Percentiles rank a stretch among this genome's conserved stretches.
phyloP scores from a whole-genome alignment of 2,888 invertebrate species.

The Trissolcus japonicus region DNA sequence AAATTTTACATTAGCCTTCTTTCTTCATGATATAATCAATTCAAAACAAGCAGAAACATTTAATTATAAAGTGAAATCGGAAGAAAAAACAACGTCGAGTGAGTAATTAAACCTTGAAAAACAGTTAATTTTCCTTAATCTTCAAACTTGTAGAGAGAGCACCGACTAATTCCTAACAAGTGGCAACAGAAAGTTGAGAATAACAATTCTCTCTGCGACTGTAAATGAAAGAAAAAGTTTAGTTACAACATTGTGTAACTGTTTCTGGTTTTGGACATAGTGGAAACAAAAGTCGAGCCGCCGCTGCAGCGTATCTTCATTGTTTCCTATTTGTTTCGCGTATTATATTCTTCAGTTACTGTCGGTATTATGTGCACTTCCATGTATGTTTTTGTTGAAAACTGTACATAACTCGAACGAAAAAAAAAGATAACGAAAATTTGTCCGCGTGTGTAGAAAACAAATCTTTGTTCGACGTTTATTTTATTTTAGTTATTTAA shows the following conservation, averaged over 20 bases:
- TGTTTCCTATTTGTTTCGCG: slow-evolving; percentile 29
- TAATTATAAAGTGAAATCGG: slow-evolving; percentile 2
- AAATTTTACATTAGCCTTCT: neutral
- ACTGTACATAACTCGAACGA: neutral
- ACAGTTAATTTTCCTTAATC: slow-evolving; percentile 4
- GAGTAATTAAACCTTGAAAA: no score
- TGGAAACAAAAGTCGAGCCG: slow-evolving; percentile 27
- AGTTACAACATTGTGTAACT: slow-evolving; percentile 37
- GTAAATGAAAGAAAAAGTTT: slow-evolving; percentile 26
- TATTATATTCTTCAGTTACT: slow-evolving; percentile 39
- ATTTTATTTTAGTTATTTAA: neutral
- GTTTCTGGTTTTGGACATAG: slow-evolving; percentile 26
- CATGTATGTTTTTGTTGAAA: slow-evolving; percentile 29
- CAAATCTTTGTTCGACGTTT: slow-evolving; percentile 4
- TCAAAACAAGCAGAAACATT: neutral
- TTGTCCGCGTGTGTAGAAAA: slow-evolving; percentile 1
- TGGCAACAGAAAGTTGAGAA: slow-evolving; percentile 8
- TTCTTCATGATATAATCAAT: no score
- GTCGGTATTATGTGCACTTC: slow-evolving; percentile 32
- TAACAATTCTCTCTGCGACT: slow-evolving; percentile 6
- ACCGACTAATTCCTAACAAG: slow-evolving; percentile 13
- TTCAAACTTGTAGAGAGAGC: slow-evolving; percentile 1
- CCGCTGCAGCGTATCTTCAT: slow-evolving; percentile 12
- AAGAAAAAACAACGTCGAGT: no score
- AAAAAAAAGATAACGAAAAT: neutral